Conservation (phyloP, 1,140 invertebrate genomes). For the Colletes latitarsis region DNA sequence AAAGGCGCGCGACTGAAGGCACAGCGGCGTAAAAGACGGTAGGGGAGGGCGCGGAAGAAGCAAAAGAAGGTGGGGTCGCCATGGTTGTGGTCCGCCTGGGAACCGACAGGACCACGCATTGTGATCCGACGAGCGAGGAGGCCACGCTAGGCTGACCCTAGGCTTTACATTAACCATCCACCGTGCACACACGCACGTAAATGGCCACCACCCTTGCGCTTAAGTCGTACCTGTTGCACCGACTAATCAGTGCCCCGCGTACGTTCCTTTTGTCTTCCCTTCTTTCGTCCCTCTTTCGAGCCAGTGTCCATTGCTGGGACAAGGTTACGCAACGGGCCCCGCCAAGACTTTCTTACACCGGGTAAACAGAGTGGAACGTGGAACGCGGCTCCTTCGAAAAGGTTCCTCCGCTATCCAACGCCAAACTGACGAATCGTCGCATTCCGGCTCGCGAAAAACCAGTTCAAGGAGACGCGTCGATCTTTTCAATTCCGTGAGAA, state of each 20-base stretch:
- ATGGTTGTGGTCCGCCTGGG: slow-evolving; percentile 80
- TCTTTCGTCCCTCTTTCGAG: not conserved
- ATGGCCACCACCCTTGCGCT: slow-evolving; percentile 55
- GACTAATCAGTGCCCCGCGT: slow-evolving; percentile 64
- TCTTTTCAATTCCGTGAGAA: slow-evolving; percentile 32
- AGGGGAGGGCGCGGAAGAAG: slow-evolving; percentile 47
- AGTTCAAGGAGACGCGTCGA: slow-evolving; percentile 18
- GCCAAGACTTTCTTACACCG: slow-evolving; percentile 14
- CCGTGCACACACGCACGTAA: slow-evolving; percentile 66
- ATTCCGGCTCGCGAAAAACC: slow-evolving; percentile 7
- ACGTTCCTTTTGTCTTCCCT: slow-evolving; percentile 42
- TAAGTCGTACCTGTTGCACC: slow-evolving; percentile 70
- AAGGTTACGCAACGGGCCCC: slow-evolving; percentile 51
- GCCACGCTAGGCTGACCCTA: slow-evolving; percentile 80
- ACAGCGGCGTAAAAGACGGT: slow-evolving; percentile 22
- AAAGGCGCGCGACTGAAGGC: slow-evolving; percentile 46
- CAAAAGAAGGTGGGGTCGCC: slow-evolving; percentile 74
- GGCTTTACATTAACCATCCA: slow-evolving; percentile 76
- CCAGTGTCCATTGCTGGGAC: slow-evolving; percentile 5
- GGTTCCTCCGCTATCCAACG: not conserved
- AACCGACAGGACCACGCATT: slow-evolving; percentile 76
- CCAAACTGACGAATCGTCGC: not conserved
- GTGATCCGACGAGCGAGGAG: slow-evolving; percentile 73
- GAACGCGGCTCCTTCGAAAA: slow-evolving; percentile 38
- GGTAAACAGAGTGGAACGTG: slow-evolving; percentile 68